Evolutionary conservation across 2,888 invertebrate genomes (phyloP).

Genomic region (Leptinotarsa peninsularis): DNA sequence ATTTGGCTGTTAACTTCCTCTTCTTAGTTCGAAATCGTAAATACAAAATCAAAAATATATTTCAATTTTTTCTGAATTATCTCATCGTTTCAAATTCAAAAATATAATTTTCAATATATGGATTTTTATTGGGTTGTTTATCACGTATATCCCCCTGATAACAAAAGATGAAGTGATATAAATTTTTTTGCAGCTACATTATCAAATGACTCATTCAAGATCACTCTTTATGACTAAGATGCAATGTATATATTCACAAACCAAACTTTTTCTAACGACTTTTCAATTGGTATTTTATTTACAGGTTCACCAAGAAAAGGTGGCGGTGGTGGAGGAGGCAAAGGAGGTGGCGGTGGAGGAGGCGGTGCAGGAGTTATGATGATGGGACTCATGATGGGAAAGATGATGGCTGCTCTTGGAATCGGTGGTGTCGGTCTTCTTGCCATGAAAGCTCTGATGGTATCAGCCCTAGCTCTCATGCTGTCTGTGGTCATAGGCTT

Average conservation of each 20-base stretch:
- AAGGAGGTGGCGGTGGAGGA: slow-evolving; percentile 64
- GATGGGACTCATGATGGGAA: slow-evolving; percentile 81
- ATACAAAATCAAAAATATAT: too few relatives aligned
- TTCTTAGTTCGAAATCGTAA: too few relatives aligned
- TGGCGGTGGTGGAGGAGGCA: slow-evolving; percentile 66
- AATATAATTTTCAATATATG: too few relatives aligned
- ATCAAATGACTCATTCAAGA: background rate
- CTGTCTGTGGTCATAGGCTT: slow-evolving; percentile 80
- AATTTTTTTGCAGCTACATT: background rate
- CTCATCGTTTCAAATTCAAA: too few relatives aligned
- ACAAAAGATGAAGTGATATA: background rate
- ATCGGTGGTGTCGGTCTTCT: slow-evolving; percentile 81
- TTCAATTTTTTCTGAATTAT: too few relatives aligned
- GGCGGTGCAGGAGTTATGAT: slow-evolving; percentile 71
- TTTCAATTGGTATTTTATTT: slow-evolving; percentile 12
- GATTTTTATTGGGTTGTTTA: too few relatives aligned
- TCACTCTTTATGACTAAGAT: background rate
- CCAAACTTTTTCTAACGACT: too few relatives aligned
- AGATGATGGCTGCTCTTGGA: slow-evolving; percentile 80
- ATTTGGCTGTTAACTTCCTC: too few relatives aligned
- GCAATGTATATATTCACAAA: background rate
- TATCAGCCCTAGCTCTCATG: slow-evolving; percentile 79
- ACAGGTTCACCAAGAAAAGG: slow-evolving; percentile 71
- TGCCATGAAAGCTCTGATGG: slow-evolving; percentile 76
- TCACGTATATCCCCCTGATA: too few relatives aligned